Evolutionary conservation across 2,888 invertebrate genomes (phyloP), one percentile per base, ranked within the genome.

Genomic region (Xylocampa areola): DNA sequence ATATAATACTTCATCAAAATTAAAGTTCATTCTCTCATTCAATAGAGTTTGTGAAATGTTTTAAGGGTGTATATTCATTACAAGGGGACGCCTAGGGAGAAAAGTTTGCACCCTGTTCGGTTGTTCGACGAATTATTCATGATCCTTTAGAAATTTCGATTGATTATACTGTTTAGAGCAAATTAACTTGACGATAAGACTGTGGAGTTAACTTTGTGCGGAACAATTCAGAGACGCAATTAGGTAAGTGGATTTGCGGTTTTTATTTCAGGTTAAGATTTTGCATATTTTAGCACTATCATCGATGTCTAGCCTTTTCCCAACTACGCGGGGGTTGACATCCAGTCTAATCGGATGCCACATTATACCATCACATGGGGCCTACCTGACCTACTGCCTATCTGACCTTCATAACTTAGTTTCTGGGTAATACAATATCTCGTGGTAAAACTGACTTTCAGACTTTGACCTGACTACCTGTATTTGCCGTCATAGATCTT

Each of bases 81-180:
- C 69, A 72, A 49, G 67, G 52, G 37, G 65, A 72, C 68, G 47
- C 51, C 61, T 68, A 58, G 68, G 73, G 64, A 53, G 72, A 64
- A 82, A 86, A 85, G 64, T 80, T 85, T 82, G 45, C 43, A 68
- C 58, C 25, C 67, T 65, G 68, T 76, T 78, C 80, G 79, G 77
- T 82, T 85, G 82, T 82, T 79, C 68, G 37, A 59, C 68, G 82
- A 88, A 88, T 89, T 88, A 89, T 89, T 89, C 88, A 89, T 89
- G 88, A 85, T 81, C 84, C 79, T 82, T 79, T 65, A 72, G 75
- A 80, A 85, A 81, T 83, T 82, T 77, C 87, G 84, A 89, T 89
- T 88, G 88, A 88, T 89, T 87, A 86, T 82, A 82, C 82, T 86
- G 84, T 86, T 87, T 85, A 85, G 78, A 73, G 77, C 68, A 81